Percentiles rank a stretch among this genome's conserved stretches.
These are phyloP conservation scores for Loris lydekkerianus DNA, from an alignment of 2,797 vertebrate genomes.

Conservation along the genomic window DNA sequence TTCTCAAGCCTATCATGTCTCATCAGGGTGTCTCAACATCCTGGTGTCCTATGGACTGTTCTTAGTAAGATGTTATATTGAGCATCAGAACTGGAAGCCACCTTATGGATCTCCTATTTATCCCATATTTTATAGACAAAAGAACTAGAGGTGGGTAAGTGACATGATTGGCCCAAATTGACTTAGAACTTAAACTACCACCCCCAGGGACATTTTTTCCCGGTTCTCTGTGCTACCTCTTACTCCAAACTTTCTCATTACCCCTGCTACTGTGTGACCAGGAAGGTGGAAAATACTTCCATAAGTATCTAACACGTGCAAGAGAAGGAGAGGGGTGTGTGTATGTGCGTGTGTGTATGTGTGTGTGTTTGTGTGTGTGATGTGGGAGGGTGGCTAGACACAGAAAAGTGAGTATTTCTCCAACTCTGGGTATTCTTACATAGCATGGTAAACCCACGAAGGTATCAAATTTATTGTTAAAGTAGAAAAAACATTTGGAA, in stretches of 20 bases:
- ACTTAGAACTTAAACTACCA: not conserved
- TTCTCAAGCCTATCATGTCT: not conserved
- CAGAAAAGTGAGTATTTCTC: not conserved
- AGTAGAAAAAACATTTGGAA: not conserved
- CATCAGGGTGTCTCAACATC: not conserved
- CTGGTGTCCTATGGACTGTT: not conserved
- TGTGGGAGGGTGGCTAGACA: not conserved
- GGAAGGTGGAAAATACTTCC: not conserved
- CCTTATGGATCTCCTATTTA: not conserved
- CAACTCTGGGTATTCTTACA: not conserved
- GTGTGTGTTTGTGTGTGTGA: not conserved
- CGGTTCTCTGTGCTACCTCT: not conserved
- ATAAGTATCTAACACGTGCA: not conserved
- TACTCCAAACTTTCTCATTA: not conserved
- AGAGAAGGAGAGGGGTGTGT: not conserved
- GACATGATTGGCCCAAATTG: not conserved
- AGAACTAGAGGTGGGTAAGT: not conserved
- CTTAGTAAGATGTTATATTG: not conserved
- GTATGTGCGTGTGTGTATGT: not conserved
- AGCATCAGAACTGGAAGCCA: not conserved
- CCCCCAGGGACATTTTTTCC: not conserved
- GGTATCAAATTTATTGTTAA: not conserved
- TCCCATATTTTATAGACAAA: not conserved
- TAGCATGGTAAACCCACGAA: not conserved
- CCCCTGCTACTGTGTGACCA: not conserved